phyloP scores from a whole-genome alignment of 2,888 invertebrate genomes.

The Microdon myrmicae region DNA sequence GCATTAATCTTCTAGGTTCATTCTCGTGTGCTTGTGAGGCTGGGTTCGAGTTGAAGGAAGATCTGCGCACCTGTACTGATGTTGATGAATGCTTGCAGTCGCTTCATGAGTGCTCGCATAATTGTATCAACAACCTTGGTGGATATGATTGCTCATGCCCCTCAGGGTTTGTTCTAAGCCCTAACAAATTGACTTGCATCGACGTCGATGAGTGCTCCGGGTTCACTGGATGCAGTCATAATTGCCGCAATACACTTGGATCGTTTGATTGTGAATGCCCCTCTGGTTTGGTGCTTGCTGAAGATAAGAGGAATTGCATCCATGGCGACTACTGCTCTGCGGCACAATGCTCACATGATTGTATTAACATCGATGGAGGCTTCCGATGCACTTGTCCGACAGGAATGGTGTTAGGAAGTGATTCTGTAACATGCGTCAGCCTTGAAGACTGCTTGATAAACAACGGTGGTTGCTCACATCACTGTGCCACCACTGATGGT shows the following conservation, averaged over 20 bases:
- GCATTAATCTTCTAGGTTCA: constrained; percentile 71
- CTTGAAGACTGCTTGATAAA: constrained; percentile 68
- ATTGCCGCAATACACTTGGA: constrained; percentile 67
- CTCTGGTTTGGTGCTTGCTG: constrained; percentile 58
- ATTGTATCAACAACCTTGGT: constrained; percentile 70
- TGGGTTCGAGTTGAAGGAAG: constrained; percentile 62
- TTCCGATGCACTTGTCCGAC: constrained; percentile 69
- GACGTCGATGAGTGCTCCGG: constrained; percentile 62
- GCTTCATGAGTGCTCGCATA: constrained; percentile 67
- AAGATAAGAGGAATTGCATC: constrained; percentile 65
- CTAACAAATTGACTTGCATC: constrained; percentile 58
- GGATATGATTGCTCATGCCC: constrained; percentile 71
- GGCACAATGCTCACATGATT: constrained; percentile 69
- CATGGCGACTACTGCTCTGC: constrained; percentile 58
- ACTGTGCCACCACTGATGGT: constrained; percentile 59
- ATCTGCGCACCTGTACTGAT: constrained; percentile 66
- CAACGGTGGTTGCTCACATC: constrained; percentile 67
- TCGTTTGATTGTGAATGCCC: constrained; percentile 70
- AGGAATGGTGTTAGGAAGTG: constrained; percentile 63
- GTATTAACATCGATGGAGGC: constrained; percentile 70
- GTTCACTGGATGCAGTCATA: constrained; percentile 57
- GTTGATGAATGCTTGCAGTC: constrained; percentile 67
- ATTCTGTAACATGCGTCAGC: constrained; percentile 64
- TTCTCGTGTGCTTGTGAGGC: constrained; percentile 67
- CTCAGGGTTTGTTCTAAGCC: constrained; percentile 66